Conservation (phyloP, 2,113 vertebrate species). For the Coreoperca whiteheadi region DNA sequence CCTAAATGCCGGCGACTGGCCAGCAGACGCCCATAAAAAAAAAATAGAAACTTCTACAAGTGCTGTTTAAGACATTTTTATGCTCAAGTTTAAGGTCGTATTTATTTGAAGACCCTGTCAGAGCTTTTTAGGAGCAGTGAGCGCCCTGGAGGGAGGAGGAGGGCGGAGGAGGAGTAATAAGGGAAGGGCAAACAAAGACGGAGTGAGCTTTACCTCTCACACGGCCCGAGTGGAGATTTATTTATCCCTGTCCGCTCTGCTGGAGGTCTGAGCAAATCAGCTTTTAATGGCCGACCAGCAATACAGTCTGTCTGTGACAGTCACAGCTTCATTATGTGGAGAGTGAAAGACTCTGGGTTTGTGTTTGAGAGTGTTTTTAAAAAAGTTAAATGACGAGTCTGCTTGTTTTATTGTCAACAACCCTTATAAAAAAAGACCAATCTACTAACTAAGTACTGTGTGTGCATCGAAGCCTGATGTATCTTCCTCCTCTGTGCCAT, state of each 20-base stretch:
- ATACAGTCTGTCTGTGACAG: not conserved
- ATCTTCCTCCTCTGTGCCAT: not conserved
- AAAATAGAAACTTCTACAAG: slow-evolving; percentile 2
- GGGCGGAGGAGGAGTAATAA: slow-evolving; percentile 28
- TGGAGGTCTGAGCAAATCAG: slow-evolving; percentile 21
- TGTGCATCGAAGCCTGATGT: not conserved
- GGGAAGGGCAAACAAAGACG: slow-evolving; percentile 53
- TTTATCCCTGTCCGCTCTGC: slow-evolving; percentile 19
- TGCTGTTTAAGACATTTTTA: slow-evolving; percentile 42
- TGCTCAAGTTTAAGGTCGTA: slow-evolving; percentile 24
- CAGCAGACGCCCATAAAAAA: slow-evolving; percentile 18
- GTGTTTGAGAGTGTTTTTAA: not conserved
- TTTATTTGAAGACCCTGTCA: slow-evolving; percentile 53
- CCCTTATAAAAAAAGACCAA: too few species aligned
- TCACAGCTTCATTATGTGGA: slow-evolving; percentile 1
- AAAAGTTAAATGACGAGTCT: not conserved
- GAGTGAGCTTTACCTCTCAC: slow-evolving; percentile 46
- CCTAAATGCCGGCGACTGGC: not conserved
- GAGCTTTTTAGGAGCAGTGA: not conserved
- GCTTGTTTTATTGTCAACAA: not conserved
- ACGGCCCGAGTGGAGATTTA: slow-evolving; percentile 32
- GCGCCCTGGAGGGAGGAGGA: not conserved
- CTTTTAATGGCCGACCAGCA: slow-evolving; percentile 2
- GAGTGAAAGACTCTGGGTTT: not conserved
- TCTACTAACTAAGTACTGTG: not conserved